These are phyloP conservation scores for Caenorhabditis sp. DNA, from an alignment of 2,888 invertebrate genomes.

Conservation along the genomic window DNA sequence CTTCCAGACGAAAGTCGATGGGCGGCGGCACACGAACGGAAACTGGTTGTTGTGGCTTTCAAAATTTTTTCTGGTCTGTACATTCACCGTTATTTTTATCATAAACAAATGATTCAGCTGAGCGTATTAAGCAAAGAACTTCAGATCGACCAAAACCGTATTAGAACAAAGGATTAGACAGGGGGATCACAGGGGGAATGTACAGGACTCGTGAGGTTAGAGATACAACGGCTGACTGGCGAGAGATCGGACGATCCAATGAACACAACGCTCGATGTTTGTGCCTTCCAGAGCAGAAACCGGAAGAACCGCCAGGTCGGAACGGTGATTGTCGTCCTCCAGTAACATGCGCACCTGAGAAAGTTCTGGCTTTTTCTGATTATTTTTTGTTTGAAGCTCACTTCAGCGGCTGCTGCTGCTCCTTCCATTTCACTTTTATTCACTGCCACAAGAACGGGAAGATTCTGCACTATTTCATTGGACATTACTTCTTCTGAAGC, in stretches of 20 bases:
- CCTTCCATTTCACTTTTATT: slow-evolving; percentile 77
- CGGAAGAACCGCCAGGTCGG: slow-evolving; percentile 74
- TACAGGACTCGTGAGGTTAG: slow-evolving; percentile 19
- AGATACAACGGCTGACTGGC: slow-evolving; percentile 65
- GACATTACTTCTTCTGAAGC: slow-evolving; percentile 72
- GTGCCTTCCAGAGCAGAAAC: slow-evolving; percentile 74
- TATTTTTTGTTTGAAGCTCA: slow-evolving; percentile 11
- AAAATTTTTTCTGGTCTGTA: not conserved
- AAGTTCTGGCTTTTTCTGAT: too few species aligned
- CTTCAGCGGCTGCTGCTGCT: slow-evolving; percentile 67
- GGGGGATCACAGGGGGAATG: not conserved
- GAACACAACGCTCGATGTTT: slow-evolving; percentile 73
- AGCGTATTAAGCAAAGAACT: not conserved
- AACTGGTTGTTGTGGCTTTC: too few species aligned
- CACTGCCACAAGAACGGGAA: slow-evolving; percentile 74
- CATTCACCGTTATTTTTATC: too few species aligned
- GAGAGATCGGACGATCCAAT: slow-evolving; percentile 70
- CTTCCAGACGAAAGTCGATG: too few species aligned
- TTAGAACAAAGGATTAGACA: slow-evolving; percentile 2
- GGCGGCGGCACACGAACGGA: too few species aligned
- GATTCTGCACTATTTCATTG: slow-evolving; percentile 65
- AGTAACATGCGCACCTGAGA: slow-evolving; percentile 64
- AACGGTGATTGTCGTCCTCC: slow-evolving; percentile 67
- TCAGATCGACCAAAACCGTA: slow-evolving; percentile 44
- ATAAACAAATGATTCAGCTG: not conserved